Base-by-base conservation (phyloP, 2,888 invertebrate genomes). In the Drosophila kambysellisi region DNA sequence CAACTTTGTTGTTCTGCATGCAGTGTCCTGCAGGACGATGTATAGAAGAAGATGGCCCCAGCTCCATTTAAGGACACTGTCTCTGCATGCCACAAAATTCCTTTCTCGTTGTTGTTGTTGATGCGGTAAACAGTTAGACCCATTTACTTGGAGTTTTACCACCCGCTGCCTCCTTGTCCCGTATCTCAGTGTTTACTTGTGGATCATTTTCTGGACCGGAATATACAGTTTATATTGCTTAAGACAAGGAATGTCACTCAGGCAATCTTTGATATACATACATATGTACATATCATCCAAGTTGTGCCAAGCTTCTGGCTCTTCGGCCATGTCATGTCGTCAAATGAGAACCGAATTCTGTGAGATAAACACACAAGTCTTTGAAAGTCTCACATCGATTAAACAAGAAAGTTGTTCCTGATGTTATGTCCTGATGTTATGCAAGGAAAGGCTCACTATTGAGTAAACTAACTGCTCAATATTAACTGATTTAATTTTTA, bases 91-190 rank as follows among this genome's bases (percentile, higher is more conserved):
- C 60, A 48, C 63, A 71, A 75, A 71, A 71, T 65, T 61, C 48
- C 57, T 48, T 72, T 59, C 37, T 65, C 29, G 32, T 70, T 46
- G 25, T 8, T 46, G 12, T 25, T 35, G 70, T 43, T 70, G 33
- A 64, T 71, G 70, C 33, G 63, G 12, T 5, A 76, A 76, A 76
- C 81, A 75, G 76, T 82, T 76, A 60, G 70, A 81, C 63, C 70
- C 72, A 69, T 83, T 82, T 70, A 64, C 71, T 43, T 74, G 70
- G 70, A 58, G 57, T 63, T 69, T 58, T 62, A 30, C 39, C 33
- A 11, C 35, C 54, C 29, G 2, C 32, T 29, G 56, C 32, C 59
- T 9, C 33, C 37, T 15, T 25, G 8, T 43, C 35, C 17, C 17
- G 15, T 17, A 15, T 25, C n/a, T 56, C 15, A n/a, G 17, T 43